Evolutionary conservation across 2,113 vertebrate species (phyloP).

Genomic region (Indicator maculatus): DNA sequence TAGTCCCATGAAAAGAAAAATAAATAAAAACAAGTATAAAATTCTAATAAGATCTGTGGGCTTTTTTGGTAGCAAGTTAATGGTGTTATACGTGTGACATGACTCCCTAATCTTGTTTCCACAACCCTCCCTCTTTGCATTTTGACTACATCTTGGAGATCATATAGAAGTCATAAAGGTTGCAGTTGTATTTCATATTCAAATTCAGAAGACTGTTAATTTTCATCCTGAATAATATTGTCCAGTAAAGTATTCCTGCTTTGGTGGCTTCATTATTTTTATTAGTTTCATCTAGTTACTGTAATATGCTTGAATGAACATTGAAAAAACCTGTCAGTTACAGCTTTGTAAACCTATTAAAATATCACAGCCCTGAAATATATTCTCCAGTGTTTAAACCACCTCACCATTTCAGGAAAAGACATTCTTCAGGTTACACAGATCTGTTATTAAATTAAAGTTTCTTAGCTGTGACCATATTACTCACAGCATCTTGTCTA

Average conservation of each 20-base stretch:
- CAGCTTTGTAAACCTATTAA: neutral
- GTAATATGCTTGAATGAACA: neutral
- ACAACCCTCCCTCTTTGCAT: neutral
- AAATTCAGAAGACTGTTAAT: neutral
- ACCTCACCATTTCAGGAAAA: neutral
- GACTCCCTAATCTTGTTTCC: neutral
- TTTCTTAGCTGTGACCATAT: neutral
- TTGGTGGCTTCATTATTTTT: neutral
- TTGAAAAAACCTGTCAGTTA: neutral
- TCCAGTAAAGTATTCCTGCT: neutral
- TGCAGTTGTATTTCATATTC: neutral
- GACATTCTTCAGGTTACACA: neutral
- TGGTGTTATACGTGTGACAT: neutral
- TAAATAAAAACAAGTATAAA: neutral
- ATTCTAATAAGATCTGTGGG: neutral
- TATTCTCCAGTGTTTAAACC: neutral
- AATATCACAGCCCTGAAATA: neutral
- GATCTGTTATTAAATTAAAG: neutral
- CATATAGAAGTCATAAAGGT: neutral
- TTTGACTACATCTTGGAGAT: neutral
- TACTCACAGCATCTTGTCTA: neutral
- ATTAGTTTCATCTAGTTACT: neutral
- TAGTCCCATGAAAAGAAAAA: neutral
- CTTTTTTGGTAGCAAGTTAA: neutral
- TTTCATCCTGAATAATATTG: neutral